Conservation (phyloP, 2,797 vertebrate species). For the Sphaeramia orbicularis region DNA sequence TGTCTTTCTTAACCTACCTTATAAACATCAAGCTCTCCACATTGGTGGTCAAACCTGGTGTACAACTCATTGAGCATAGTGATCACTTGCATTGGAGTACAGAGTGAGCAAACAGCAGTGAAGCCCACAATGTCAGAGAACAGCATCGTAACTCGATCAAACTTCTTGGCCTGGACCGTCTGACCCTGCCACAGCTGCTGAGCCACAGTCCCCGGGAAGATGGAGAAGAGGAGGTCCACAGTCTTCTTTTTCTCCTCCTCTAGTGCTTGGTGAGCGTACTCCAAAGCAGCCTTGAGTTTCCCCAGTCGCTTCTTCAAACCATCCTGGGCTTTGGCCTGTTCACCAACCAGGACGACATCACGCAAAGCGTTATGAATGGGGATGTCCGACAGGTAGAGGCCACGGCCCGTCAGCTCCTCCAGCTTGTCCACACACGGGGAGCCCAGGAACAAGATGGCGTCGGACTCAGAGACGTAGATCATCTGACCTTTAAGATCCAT, state of each 20-base stretch:
- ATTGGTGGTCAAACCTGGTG: conserved; percentile 96
- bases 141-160: conserved; percentile 94
- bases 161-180: conserved; percentile 96
- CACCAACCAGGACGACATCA: conserved; percentile 97
- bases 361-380: conserved; percentile 96
- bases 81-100: conserved; percentile 98
- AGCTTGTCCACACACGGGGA: conserved; percentile 97
- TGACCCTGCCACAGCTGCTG: conserved; percentile 98
- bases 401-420: conserved; percentile 96
- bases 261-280: conserved; percentile 94
- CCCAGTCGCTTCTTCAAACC: conserved; percentile 96
- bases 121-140: conserved; percentile 99
- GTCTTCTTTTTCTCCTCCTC: conserved; percentile 99
- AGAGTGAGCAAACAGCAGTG: conserved; percentile 95
- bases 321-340: conserved; percentile 97
- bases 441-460: conserved; percentile 93
- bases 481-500: conserved; percentile 99
- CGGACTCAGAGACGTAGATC: conserved; percentile 96
- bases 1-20: conserved; percentile 86
- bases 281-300: conserved; percentile 96
- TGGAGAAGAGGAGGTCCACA: conserved; percentile 95
- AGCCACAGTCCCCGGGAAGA: conserved; percentile 96
- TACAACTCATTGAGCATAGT: conserved; percentile 98
- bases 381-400: conserved; percentile 97
- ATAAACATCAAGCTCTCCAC: conserved; percentile 96